A percentile compares a stretch with the other conserved stretches of the same genome.
phyloP scores from a whole-genome alignment of 1,140 invertebrate genomes.

The Sarcophaga bullata region DNA sequence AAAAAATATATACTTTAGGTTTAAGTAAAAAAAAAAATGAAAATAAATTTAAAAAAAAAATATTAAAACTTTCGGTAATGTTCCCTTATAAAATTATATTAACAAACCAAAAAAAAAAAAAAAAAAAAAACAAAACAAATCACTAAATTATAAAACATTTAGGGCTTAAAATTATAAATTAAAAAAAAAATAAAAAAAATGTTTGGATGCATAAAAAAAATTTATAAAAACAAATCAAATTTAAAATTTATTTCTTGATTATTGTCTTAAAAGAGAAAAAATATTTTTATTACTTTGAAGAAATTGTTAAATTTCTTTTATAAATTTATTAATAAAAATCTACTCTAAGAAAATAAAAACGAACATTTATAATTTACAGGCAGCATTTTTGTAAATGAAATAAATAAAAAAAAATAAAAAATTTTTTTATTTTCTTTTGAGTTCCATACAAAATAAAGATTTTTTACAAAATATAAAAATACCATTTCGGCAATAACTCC shows the following conservation, averaged over 20 bases:
- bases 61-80: conserved; percentile 61
- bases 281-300: not conserved
- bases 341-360: conserved; percentile 46
- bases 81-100: conserved; percentile 63
- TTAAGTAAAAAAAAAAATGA: conserved; percentile 63
- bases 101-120: conserved; percentile 50
- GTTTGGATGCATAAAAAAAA: conserved; percentile 45
- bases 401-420: conserved; percentile 44
- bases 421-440: conserved; percentile 45
- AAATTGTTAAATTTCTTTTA: conserved; percentile 33
- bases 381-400: conserved; percentile 54
- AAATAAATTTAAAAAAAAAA: conserved; percentile 47
- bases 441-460: conserved; percentile 19
- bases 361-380: conserved; percentile 61
- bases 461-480: conserved; percentile 41
- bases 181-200: conserved; percentile 52
- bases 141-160: conserved; percentile 44
- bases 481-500: conserved; percentile 39
- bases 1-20: conserved; percentile 56
- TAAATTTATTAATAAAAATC: conserved; percentile 45
- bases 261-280: not conserved
- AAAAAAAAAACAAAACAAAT: conserved; percentile 13
- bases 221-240: conserved; percentile 41
- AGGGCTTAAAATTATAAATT: conserved; percentile 44
- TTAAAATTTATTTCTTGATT: not conserved